Evolutionary conservation across 2,888 invertebrate genomes (phyloP).

Genomic region (Crioceris asparagi): DNA sequence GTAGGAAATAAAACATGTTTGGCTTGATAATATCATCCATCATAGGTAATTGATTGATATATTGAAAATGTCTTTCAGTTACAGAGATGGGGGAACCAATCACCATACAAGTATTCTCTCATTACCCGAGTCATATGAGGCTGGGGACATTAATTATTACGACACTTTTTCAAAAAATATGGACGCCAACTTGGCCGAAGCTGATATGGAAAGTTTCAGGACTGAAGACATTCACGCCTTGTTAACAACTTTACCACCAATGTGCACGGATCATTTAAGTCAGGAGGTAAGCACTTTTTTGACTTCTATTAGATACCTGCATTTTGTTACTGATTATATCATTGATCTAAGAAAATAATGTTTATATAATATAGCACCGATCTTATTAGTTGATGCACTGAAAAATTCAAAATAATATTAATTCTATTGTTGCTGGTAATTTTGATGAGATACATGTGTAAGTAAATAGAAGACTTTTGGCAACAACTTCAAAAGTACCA

Average conservation of each 20-base stretch:
- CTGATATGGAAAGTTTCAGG: conserved; percentile 89
- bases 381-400: no score
- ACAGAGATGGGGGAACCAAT: conserved; percentile 62
- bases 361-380: no score
- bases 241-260: conserved; percentile 66
- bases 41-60: no score
- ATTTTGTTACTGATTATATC: no score
- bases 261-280: conserved; percentile 43
- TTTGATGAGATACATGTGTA: no score
- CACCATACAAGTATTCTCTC: conserved; percentile 75
- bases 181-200: conserved; percentile 88
- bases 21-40: no score
- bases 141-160: conserved; percentile 54
- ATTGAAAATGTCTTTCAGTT: conserved; percentile 45
- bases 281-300: conserved; percentile 32
- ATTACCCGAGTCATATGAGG: conserved; percentile 70
- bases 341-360: no score
- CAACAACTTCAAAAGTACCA: no score
- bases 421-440: no score
- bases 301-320: background rate
- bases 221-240: conserved; percentile 85
- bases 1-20: no score
- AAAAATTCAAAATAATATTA: no score
- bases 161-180: conserved; percentile 79
- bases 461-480: no score